A percentile compares a stretch with the other conserved stretches of the same genome.
These are phyloP conservation scores for Telenomus remus DNA, from an alignment of 1,140 invertebrate genomes.

Conservation along the genomic window DNA sequence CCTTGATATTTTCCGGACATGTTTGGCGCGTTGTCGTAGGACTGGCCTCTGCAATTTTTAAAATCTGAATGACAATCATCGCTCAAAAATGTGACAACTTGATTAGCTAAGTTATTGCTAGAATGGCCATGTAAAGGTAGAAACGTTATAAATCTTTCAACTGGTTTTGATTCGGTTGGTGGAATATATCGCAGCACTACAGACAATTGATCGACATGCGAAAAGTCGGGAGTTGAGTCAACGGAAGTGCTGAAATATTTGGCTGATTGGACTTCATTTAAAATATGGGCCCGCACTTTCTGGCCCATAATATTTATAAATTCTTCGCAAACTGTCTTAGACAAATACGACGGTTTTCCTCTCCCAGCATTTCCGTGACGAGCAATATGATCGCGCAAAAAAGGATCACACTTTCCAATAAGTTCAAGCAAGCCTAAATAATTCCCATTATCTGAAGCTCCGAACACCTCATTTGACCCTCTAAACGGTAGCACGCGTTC, in stretches of 20 bases:
- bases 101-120: constrained; percentile 22
- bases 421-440: constrained; percentile 62
- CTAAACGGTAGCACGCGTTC: constrained; percentile 56
- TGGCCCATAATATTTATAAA: neutral
- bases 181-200: constrained; percentile 25
- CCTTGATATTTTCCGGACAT: constrained; percentile 63
- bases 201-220: constrained; percentile 30
- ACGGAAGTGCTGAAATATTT: constrained; percentile 24
- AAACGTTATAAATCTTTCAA: constrained; percentile 29
- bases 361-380: constrained; percentile 60
- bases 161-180: constrained; percentile 6
- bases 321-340: too few relatives aligned
- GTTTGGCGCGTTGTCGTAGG: constrained; percentile 64
- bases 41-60: constrained; percentile 49
- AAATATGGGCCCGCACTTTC: constrained; percentile 15
- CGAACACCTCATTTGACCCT: constrained; percentile 60
- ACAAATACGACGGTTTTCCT: neutral
- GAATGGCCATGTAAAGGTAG: too few relatives aligned
- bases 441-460: constrained; percentile 58
- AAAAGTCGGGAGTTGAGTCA: constrained; percentile 19
- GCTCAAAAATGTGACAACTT: constrained; percentile 1
- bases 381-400: constrained; percentile 64
- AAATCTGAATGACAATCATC: constrained; percentile 3
- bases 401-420: constrained; percentile 65
- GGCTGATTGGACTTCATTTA: constrained; percentile 7